These are phyloP conservation scores for Conus ventricosus DNA, from an alignment of 1,140 invertebrate genomes.

Conservation along the genomic window DNA sequence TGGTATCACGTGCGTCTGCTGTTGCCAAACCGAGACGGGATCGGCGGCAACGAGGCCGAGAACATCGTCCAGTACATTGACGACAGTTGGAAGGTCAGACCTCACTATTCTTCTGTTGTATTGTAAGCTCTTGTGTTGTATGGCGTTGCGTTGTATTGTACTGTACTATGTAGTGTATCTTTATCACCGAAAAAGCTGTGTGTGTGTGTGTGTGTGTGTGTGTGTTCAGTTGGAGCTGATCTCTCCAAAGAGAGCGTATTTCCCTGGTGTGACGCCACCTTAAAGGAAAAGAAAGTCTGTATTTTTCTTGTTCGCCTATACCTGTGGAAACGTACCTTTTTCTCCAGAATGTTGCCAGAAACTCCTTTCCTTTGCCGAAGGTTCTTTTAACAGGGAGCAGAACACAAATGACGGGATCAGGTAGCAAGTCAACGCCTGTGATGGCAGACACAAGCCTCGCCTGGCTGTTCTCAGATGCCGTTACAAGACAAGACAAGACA, in stretches of 20 bases:
- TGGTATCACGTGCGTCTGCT: background rate
- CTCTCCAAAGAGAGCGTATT: too few species aligned
- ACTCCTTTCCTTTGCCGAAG: background rate
- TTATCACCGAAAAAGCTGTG: background rate
- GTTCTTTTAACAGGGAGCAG: too few species aligned
- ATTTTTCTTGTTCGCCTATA: too few species aligned
- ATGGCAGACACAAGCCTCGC: too few species aligned
- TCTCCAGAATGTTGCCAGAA: background rate
- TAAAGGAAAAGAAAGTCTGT: background rate
- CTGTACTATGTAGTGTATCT: background rate
- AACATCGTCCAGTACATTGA: background rate
- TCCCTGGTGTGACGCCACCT: too few species aligned
- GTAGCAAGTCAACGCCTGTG: too few species aligned
- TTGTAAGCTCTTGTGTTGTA: too few species aligned
- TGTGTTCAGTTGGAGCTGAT: background rate
- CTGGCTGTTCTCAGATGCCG: too few species aligned
- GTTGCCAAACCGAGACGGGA: background rate
- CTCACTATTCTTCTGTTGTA: too few species aligned
- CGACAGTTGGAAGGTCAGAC: constrained; percentile 12
- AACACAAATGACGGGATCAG: background rate
- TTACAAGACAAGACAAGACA: too few species aligned
- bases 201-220: background rate
- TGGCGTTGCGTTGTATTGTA: too few species aligned
- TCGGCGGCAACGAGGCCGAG: background rate
- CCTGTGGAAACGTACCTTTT: background rate